Evolutionary conservation across 2,113 vertebrate species (phyloP), one percentile per base, ranked within the genome.

Genomic region (Takifugu flavidus): DNA sequence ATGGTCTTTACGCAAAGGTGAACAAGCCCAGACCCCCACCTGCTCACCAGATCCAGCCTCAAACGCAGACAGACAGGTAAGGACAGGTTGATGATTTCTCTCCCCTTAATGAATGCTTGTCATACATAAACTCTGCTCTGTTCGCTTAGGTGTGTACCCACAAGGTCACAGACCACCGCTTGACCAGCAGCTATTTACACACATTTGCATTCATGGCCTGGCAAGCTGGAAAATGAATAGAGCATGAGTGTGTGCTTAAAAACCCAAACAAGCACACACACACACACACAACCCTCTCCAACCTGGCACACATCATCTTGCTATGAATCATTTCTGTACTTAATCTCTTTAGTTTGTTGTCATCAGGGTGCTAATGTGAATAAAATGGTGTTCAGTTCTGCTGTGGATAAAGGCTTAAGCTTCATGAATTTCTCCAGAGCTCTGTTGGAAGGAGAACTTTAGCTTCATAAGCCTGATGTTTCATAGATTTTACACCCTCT

Each of bases 1-100:
- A 96, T 47, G 92, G 93, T 39, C 87, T 98, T 7, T 96, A 99
- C 63, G 95, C 95, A 77, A 96, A 95, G 83, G 92, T 98, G 87
- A 96, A 95, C 91, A 98, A 95, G 83, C 82, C 87, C 26, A 92
- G 92, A 66, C 88, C 90, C 3, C 85, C 88, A 0, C 86, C 88
- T 1, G 29, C 56, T 47, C 77, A 63, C 0, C 77, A 77, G 59
- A 67, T 49, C 69, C 75, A 64, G 13, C 56, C 59, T 2, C 79
- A 50, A 42, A 10, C 66, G 0, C 74, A 29, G 13, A 56, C 66
- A 72, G 92, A 94, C 88, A 94, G 93, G 95, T 98, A 90, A 91
- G 34, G 11, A 29, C 5, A 14, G 43, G 15, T 6, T 2, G 5
- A 25, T 47, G 11, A 25, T 15, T 42, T 26, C 10, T 26, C 13